Evolutionary conservation across 2,113 vertebrate genomes (phyloP).

Genomic region (Opisthocomus hoazin): DNA sequence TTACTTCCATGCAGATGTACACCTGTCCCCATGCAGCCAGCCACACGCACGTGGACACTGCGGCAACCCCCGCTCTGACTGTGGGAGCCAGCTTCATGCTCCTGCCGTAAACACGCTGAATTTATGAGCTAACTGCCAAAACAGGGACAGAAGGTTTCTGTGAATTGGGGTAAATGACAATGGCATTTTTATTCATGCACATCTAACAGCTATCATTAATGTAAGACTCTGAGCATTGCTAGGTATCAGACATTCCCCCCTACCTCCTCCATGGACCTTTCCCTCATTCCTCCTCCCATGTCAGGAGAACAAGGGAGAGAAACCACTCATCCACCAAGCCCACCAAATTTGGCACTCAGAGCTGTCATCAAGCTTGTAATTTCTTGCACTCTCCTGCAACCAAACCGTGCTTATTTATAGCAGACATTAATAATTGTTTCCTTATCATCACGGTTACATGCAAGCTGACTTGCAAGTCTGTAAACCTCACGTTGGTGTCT

Average conservation of each 20-base stretch:
- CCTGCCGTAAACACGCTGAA: neutral
- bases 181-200: neutral
- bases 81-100: neutral
- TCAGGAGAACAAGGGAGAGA: neutral
- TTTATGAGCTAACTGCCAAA: neutral
- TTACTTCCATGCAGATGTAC: neutral
- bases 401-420: neutral
- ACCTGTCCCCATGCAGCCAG: neutral
- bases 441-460: neutral
- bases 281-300: fast-evolving
- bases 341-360: neutral
- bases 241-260: neutral
- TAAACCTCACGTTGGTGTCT: neutral
- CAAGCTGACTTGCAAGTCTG: neutral
- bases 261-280: neutral
- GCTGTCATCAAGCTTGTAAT: neutral
- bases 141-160: neutral
- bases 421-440: constrained; percentile 30
- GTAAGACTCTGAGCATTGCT: neutral
- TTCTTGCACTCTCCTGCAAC: neutral
- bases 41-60: fast-evolving
- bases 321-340: neutral
- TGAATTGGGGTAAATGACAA: neutral
- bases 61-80: fast-evolving
- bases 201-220: neutral